Evolutionary conservation across 1,140 invertebrate species (phyloP), one percentile per base, ranked within the genome.

Genomic region (Harlomillsia oculata): DNA sequence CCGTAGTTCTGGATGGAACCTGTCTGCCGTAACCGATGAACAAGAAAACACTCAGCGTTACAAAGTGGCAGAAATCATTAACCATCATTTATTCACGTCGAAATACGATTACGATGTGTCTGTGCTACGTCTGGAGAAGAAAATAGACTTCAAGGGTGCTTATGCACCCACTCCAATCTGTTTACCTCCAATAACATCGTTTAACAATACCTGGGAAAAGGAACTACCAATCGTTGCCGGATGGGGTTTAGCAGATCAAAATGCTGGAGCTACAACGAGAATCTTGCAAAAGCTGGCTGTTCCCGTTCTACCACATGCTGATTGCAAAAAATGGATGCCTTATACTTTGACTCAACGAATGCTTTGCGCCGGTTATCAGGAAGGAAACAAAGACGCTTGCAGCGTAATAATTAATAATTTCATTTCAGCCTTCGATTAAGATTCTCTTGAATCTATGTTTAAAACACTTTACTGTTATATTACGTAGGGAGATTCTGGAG

Each of bases 231-330:
- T 25, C 13, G 54, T 56, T 1, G 18, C 46, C 8, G 54, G 54
- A 2, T 56, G 54, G 54, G 54, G 54, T 11, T 20, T 56, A 14
- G 20, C 54, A 11, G n/a, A 40, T 25, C 21, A 49, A 48, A 36
- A 49, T 18, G 54, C 45, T 20, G 54, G 54, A 11, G 44, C 23
- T 2, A 56, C 44, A 4, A 56, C 54, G 5, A 30, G 54, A 1
- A 18, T 49, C 18, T 32, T 56, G 5, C 54, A 56, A 14, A 56
- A 49, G 32, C 26, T 56, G 11, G 5, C 5, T 2, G 54, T 56
- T 6, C 44, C 44, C n/a, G 18, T 49, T n/a, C 1, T 56, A 1
- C 4, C 5, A n/a, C 23, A 26, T 5, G 20, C 28, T 30, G 41
- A 2, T 11, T 56, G 54, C 34, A 16, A 37, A 21, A 25, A 48